phyloP scores from a whole-genome alignment of 2,888 invertebrate genomes.

The Plutella xylostella region DNA sequence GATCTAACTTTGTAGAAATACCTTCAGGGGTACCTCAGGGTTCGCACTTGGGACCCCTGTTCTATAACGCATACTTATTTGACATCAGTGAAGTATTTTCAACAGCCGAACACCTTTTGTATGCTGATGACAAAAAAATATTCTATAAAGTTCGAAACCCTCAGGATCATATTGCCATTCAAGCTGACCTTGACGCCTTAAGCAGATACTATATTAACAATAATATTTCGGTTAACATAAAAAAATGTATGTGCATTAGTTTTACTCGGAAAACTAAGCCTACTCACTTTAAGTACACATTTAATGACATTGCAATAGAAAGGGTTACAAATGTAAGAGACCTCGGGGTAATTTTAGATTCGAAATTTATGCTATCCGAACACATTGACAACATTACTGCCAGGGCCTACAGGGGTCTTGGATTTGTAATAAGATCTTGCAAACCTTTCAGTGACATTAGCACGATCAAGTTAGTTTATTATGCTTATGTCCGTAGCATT shows the following conservation, averaged over 20 bases:
- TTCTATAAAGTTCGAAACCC: too few species aligned
- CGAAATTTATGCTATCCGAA: background rate
- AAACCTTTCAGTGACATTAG: too few species aligned
- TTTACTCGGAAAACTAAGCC: background rate
- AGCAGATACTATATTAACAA: background rate
- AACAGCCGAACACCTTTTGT: background rate
- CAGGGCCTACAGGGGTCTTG: too few species aligned
- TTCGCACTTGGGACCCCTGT: background rate
- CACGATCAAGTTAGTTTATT: too few species aligned
- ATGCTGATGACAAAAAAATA: background rate
- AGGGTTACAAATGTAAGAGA: background rate
- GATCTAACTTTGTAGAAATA: background rate
- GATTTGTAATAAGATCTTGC: too few species aligned
- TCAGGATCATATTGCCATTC: background rate
- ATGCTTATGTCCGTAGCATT: too few species aligned
- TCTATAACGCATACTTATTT: background rate
- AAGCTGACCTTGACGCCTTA: background rate
- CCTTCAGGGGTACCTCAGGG: background rate
- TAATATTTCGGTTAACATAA: background rate
- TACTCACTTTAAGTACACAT: background rate
- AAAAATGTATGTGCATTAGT: background rate
- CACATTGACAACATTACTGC: background rate
- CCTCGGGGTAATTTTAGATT: background rate
- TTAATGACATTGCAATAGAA: background rate
- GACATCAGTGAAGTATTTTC: background rate